Base-by-base conservation (phyloP, 2,797 vertebrate species). In the Enteromius mattozi region DNA sequence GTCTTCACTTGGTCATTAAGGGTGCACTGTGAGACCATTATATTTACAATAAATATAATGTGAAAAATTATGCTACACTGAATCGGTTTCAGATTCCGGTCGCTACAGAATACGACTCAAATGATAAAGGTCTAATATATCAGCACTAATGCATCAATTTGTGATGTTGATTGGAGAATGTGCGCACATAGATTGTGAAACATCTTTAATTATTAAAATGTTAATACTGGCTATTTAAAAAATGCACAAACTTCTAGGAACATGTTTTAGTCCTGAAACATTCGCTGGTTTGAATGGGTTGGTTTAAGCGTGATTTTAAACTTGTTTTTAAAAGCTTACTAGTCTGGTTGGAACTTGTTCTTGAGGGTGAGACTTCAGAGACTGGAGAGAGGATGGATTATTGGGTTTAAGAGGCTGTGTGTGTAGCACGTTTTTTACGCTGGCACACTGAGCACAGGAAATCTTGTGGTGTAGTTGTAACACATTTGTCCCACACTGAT, bases 401-500 rank as follows among this genome's bases (percentile, higher is more conserved):
- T 40, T 27, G 13, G 2, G 47, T 17, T 35, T 37, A 4, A 54
- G 65, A 54, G 27, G 33, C 33, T 56, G 63, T 80, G 78, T 35
- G 40, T 80, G 65, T n/a, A 21, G 40, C 33, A 74, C 1, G 2
- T 14, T 72, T 9, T 35, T 40, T 78, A 81, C 1, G n/a, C 66
- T 79, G 75, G 21, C 54, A 66, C 84, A 68, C 49, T 21, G 71
- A 42, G 85, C 70, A 78, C 86, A 87, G 86, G 86, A 87, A 84
- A 81, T 80, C 69, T 85, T 87, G 81, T 77, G 82, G 81, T 70
- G 78, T 66, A 84, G 68, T 85, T 84, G 82, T 87, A 82, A 84
- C 82, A 81, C 81, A 35, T 78, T 83, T 75, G 81, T 81, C 81
- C 78, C 86, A 70, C 81, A 68, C 49, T 21, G 80, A 59, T 45